Evolutionary conservation across 2,113 vertebrate species (phyloP), one percentile per base, ranked within the genome.

Genomic region (Synodontis membranacea): DNA sequence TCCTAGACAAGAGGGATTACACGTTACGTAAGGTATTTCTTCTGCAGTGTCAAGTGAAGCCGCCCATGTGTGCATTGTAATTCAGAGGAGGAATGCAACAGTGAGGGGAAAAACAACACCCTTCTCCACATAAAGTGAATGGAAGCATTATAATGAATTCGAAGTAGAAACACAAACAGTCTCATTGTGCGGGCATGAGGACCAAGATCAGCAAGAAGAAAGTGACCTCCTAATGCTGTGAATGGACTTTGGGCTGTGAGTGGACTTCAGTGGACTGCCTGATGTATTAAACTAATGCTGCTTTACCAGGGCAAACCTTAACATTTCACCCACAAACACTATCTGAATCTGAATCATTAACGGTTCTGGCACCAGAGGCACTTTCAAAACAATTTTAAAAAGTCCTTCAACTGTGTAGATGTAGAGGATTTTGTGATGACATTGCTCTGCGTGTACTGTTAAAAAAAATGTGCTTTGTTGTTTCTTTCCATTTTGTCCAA

Each of bases 1-100:
- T 84, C 52, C 72, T 83, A 87, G 39, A 64, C 86, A 44, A 85
- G 39, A 85, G 88, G 82, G 84, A 72, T 90, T 88, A 86, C 15
- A 64, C 42, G 21, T 87, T 68, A 74, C 50, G 5, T 66, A 84
- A 89, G 74, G 31, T 72, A 42, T 80, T 84, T 68, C 68, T 52
- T 82, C 56, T 60, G 31, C 54, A 48, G 58, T 34, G 64, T 54
- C 66, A 52, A 50, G 48, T 76, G 54, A 37, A 14, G 56, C 80
- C 62, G 42, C 44, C 72, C 80, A 83, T 31, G 70, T 86, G 44
- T 75, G 39, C 80, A 56, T 85, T 85, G 83, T 78, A 82, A 89
- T 89, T 74, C 85, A 58, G 25, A 86, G 76, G 37, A 28, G 56
- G 58, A 84, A 39, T 14, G 72, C 42, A 50, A 54, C 23, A 52